Evolutionary conservation across 2,797 vertebrate species (phyloP).

Genomic region (Danio choprae): DNA sequence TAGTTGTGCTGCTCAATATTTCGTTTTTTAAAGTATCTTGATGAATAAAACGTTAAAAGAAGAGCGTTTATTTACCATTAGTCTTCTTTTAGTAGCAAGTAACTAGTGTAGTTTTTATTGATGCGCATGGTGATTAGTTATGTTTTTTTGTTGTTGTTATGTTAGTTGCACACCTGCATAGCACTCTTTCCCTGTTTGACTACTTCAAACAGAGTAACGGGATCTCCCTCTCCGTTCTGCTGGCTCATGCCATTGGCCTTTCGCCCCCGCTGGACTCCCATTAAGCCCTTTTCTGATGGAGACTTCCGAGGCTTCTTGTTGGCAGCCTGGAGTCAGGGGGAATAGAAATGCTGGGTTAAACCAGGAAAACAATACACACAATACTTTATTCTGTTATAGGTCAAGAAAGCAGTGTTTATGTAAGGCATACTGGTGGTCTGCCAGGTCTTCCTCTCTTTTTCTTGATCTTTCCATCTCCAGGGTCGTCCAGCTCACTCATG

Average conservation of each 20-base stretch:
- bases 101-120: background rate
- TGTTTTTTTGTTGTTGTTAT: background rate
- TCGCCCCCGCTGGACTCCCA: conserved; percentile 81
- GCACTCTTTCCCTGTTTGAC: conserved; percentile 98
- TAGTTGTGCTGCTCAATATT: background rate
- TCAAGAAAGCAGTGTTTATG: background rate
- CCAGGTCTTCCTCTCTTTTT: conserved; percentile 88
- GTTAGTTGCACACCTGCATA: conserved; percentile 88
- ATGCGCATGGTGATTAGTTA: background rate
- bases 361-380: background rate
- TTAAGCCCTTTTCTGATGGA: conserved; percentile 85
- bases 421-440: conserved; percentile 81
- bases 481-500: conserved; percentile 85
- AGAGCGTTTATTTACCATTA: too few relatives aligned
- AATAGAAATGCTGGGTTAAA: background rate
- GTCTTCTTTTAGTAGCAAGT: too few relatives aligned
- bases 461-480: conserved; percentile 83
- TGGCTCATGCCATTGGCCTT: conserved; percentile 95
- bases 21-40: too few relatives aligned
- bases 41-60: too few relatives aligned
- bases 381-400: background rate
- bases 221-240: conserved; percentile 93
- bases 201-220: conserved; percentile 96
- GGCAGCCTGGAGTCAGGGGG: conserved; percentile 76
- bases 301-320: conserved; percentile 96